Conservation (phyloP, 2,113 vertebrate species). For the Xenotilapia longispinis region DNA sequence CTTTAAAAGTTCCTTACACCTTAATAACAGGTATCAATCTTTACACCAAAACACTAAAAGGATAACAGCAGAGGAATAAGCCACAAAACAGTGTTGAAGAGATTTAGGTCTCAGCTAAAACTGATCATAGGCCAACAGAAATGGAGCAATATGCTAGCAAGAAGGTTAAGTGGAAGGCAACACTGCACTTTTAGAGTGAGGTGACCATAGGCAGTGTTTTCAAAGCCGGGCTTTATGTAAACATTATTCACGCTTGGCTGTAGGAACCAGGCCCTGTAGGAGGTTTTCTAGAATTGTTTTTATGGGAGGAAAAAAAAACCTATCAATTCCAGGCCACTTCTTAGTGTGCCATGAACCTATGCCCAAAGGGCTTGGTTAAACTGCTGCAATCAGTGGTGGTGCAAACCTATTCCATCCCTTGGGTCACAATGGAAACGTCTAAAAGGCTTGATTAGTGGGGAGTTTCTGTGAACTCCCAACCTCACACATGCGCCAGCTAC, state of each 20-base stretch:
- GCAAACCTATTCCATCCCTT: background rate
- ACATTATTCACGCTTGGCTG: background rate
- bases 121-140: background rate
- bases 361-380: background rate
- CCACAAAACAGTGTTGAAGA: background rate
- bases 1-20: background rate
- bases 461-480: background rate
- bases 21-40: background rate
- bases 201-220: background rate
- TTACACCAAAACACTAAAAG: background rate
- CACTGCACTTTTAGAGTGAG: background rate
- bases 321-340: background rate
- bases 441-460: background rate
- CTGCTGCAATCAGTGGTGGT: background rate
- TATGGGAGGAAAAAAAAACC: fast-evolving
- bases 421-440: background rate
- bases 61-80: background rate
- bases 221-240: background rate
- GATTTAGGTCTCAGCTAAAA: background rate
- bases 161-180: background rate
- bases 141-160: background rate
- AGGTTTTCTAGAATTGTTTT: background rate
- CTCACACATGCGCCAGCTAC: fast-evolving
- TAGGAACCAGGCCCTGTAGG: background rate
- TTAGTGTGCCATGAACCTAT: background rate